Evolutionary conservation across 1,140 invertebrate species (phyloP), one percentile per base, ranked within the genome.

Genomic region (Apis dorsata): DNA sequence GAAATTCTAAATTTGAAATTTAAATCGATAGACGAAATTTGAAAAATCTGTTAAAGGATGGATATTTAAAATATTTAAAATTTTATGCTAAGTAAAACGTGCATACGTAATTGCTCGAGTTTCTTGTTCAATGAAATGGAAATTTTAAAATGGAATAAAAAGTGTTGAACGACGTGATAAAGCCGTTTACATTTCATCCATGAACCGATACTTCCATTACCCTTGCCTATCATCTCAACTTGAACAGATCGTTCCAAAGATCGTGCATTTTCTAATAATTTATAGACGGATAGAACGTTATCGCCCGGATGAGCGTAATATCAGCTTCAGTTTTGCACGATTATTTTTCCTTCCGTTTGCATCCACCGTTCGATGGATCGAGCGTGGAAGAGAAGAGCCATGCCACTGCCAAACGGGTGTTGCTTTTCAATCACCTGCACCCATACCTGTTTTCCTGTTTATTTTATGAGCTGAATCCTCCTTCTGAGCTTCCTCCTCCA

Each of bases 371-470:
- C 17, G 55, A 13, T 11, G n/a, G 0, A 17, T 55, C 53, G 9
- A 57, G 28, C 51, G 65, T 59, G 51, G 34, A 49, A 69, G 34
- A 8, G 49, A 28, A n/a, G 12, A 15, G n/a, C 62, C 34, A 34
- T 34, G 34, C 34, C 34, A 10, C 9, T 65, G 28, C 28, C 66
- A 49, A 49, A 21, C 44, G 21, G 78, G 74, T 72, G 77, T 86
- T 60, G 59, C 63, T 74, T 86, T 86, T 86, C 85, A 83, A 86
- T 86, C 79, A 83, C 74, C 84, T 86, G 85, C 84, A 55, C 59
- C n/a, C 24, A 62, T 85, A 77, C 83, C n/a, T 68, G 59, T 70
- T 65, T 62, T 63, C 49, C n/a, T 72, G 34, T 74, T 60, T 44
- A 60, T 28, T 55, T 49, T 51, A 53, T 5, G 21, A 63, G 66